Percentiles rank a stretch among this genome's conserved stretches.
These are phyloP conservation scores for Nemopilema nomurai DNA, from an alignment of 30 jellyfish, hydroid and myxozoan genomes.

Conservation along the genomic window DNA sequence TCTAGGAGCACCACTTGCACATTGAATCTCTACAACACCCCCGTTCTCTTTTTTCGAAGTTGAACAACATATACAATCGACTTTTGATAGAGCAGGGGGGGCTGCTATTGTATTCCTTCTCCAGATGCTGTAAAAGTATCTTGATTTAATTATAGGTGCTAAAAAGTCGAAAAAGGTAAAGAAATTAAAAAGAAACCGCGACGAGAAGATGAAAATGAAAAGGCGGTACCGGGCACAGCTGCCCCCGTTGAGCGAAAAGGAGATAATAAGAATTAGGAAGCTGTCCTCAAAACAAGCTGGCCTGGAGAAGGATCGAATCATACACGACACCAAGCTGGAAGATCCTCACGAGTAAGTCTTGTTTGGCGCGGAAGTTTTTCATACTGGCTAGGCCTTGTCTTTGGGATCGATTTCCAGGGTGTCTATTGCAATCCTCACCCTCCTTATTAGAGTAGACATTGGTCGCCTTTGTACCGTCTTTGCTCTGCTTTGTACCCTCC, in stretches of 20 bases:
- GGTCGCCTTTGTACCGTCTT: too few species aligned
- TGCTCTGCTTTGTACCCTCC: too few species aligned
- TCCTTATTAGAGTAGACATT: too few species aligned
- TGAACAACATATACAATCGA: too few species aligned
- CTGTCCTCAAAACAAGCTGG: constrained; percentile 10
- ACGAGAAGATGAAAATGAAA: constrained; percentile 42
- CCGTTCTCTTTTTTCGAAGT: too few species aligned
- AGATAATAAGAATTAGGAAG: constrained; percentile 44
- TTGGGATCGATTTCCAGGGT: too few species aligned
- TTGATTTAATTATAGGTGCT: constrained; percentile 12
- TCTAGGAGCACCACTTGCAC: too few species aligned
- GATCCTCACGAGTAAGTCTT: constrained; percentile 60
- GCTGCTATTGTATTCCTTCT: neutral
- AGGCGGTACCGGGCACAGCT: constrained; percentile 45
- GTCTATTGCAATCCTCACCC: too few species aligned
- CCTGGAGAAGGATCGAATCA: constrained; percentile 27
- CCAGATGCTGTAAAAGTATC: neutral
- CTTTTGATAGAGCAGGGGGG: too few species aligned
- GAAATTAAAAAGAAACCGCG: constrained; percentile 49
- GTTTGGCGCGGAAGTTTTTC: too few species aligned
- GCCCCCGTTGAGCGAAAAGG: constrained; percentile 62
- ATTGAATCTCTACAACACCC: too few species aligned
- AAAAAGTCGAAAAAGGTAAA: constrained; percentile 51
- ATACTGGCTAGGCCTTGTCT: too few species aligned
- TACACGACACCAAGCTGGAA: constrained; percentile 34